Evolutionary conservation across 2,797 vertebrate species (phyloP).

Genomic region (Delichon dasypus): DNA sequence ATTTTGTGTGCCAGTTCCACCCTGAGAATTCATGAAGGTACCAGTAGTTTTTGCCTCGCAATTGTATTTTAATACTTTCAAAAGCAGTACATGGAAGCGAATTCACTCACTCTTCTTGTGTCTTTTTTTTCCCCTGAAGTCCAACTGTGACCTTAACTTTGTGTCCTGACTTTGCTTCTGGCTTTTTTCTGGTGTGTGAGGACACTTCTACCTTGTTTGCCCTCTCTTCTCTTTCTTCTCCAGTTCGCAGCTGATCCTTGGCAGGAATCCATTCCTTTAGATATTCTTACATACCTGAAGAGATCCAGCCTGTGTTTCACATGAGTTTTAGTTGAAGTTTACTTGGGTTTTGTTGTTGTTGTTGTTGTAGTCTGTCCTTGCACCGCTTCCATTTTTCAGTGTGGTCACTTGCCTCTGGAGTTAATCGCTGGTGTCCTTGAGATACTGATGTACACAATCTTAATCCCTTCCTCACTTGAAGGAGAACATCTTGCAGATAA

Average conservation of each 20-base stretch:
- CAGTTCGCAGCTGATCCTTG: background rate
- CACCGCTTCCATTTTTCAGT: background rate
- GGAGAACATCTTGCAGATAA: background rate
- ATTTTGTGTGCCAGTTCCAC: background rate
- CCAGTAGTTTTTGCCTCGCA: background rate
- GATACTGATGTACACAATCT: background rate
- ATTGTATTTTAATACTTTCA: background rate
- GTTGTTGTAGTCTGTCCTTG: fast-evolving
- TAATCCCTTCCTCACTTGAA: background rate
- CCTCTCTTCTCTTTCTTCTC: background rate
- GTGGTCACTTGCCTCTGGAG: background rate
- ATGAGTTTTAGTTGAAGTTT: background rate
- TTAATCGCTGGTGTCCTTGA: background rate
- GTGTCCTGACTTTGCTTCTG: background rate
- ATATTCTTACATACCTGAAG: background rate
- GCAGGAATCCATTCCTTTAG: background rate
- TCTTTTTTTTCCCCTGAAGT: background rate
- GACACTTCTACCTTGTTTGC: background rate
- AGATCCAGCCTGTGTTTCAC: background rate
- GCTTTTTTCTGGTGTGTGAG: background rate
- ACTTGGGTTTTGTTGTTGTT: background rate
- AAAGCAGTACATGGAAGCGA: background rate
- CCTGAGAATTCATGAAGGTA: background rate
- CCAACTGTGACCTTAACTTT: background rate
- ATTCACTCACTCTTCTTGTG: background rate